Conservation (phyloP, 2,113 vertebrate species). For the Paraplagusia blochii region DNA sequence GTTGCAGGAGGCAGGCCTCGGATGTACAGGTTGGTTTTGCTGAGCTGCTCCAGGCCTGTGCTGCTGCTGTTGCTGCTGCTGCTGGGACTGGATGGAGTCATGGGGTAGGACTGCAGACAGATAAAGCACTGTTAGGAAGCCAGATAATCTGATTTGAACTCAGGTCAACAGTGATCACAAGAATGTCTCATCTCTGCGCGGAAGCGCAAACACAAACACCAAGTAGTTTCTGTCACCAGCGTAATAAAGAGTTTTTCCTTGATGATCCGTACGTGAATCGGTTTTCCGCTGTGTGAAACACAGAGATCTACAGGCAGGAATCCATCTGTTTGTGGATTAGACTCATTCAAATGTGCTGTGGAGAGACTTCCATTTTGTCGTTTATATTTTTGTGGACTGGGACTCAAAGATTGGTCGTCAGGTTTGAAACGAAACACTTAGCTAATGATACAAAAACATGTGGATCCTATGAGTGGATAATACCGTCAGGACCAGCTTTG, state of each 20-base stretch:
- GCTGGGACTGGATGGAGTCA: conserved; percentile 98
- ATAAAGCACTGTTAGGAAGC: conserved; percentile 82
- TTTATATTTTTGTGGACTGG: too few species aligned
- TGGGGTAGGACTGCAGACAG: conserved; percentile 88
- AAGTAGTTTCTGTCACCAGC: background rate
- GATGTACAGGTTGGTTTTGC: conserved; percentile 99
- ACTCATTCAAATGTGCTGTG: background rate
- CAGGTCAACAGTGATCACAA: conserved; percentile 48
- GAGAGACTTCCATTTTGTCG: background rate
- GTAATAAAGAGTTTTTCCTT: conserved; percentile 1
- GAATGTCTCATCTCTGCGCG: conserved; percentile 18
- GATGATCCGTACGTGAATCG: conserved; percentile 1
- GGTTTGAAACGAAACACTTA: too few species aligned
- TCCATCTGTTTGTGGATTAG: background rate
- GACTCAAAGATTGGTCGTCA: too few species aligned
- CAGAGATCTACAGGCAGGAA: background rate
- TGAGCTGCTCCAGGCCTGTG: conserved; percentile 98
- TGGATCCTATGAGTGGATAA: too few species aligned
- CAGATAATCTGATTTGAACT: conserved; percentile 49
- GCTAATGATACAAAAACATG: too few species aligned
- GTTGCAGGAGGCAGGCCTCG: conserved; percentile 94
- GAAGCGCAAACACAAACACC: background rate
- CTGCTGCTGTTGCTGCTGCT: conserved; percentile 92
- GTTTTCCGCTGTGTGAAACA: background rate
- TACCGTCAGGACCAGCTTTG: too few species aligned